These are phyloP conservation scores for Linurgus olivaceus DNA, from an alignment of 2,797 vertebrate genomes.

Conservation along the genomic window DNA sequence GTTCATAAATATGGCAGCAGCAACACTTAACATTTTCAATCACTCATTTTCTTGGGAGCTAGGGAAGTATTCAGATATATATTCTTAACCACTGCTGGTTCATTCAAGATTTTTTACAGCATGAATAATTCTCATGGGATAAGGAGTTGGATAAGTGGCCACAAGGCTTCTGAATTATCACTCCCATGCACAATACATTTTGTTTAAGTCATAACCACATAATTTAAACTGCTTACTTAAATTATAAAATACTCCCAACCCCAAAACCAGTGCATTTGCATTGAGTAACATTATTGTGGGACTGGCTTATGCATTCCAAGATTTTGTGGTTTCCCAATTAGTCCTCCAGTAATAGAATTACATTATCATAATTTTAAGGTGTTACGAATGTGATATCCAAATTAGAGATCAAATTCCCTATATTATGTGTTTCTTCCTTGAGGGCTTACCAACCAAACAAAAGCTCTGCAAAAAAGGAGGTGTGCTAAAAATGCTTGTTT, in stretches of 20 bases:
- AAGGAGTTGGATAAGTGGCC: slow-evolving; percentile 21
- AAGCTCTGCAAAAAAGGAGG: not conserved
- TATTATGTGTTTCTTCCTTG: slow-evolving; percentile 31
- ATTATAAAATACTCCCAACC: slow-evolving; percentile 36
- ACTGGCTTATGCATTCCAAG: slow-evolving; percentile 44
- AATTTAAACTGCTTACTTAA: slow-evolving; percentile 37
- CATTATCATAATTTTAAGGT: slow-evolving; percentile 59
- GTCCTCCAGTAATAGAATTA: slow-evolving; percentile 47
- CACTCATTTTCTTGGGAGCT: slow-evolving; percentile 23
- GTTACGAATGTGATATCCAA: slow-evolving; percentile 52
- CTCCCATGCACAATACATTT: slow-evolving; percentile 22
- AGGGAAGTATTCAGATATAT: not conserved
- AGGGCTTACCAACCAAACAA: slow-evolving; percentile 40
- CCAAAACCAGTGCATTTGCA: slow-evolving; percentile 41
- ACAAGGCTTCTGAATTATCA: slow-evolving; percentile 35
- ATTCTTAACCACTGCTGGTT: slow-evolving; percentile 17
- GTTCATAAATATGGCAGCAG: slow-evolving; percentile 29
- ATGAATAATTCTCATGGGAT: not conserved
- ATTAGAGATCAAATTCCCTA: slow-evolving; percentile 59
- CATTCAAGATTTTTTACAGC: slow-evolving; percentile 7
- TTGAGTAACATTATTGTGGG: slow-evolving; percentile 24
- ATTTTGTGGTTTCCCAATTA: slow-evolving; percentile 65
- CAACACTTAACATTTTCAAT: slow-evolving; percentile 34
- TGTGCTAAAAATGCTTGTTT: not conserved
- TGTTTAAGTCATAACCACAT: slow-evolving; percentile 33